Base-by-base conservation (phyloP, 2,888 invertebrate species). In the Apamea sordens region DNA sequence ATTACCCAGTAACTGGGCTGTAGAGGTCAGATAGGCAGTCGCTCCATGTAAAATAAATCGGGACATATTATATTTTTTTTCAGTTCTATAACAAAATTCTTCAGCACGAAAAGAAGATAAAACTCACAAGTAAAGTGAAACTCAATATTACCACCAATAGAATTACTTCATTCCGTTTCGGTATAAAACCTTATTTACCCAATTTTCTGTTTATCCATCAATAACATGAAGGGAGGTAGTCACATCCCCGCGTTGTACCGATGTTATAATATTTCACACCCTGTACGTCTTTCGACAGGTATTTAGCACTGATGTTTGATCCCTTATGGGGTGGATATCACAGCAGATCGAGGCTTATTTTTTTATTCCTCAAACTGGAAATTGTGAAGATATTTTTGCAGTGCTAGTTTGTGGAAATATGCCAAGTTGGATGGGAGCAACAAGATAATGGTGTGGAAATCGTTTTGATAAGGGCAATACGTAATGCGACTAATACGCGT, bases 301-400 rank as follows among this genome's bases (percentile, higher is more conserved):
- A 84, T 74, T 84, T 80, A 74, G 77, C 71, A 56, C 63, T 41
- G 44, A 24, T n/a, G 15, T 70, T 73, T 82, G 61, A 71, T 78
- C 69, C 73, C 47, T 2, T 28, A 59, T 65, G 50, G 50, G 32
- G 68, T 32, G 28, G 7, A 36, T 36, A 36, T 36, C 6, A 36
- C 1, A 32, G 28, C 24, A 47, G 21, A 53, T 36, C 2, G 24
- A 21, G 24, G 50, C 11, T 47, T 70, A 64, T 47, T 79, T 50
- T 56, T 63, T 7, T 41, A 11, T 44, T 53, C 24, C 24, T 28
- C 15, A 13, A 47, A 53, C 8, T 7, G 4, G 3, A 18, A 59
- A 76, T 18, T n/a, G 6, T 75, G 11, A 24, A 50, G 28, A 41
- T 61, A 2, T 11, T 70, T 70, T 24, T n/a, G 32, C 0, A 24